Percentiles rank a stretch among this genome's conserved stretches.
phyloP scores from a whole-genome alignment of 2,113 vertebrate species.

The Rhea americana region DNA sequence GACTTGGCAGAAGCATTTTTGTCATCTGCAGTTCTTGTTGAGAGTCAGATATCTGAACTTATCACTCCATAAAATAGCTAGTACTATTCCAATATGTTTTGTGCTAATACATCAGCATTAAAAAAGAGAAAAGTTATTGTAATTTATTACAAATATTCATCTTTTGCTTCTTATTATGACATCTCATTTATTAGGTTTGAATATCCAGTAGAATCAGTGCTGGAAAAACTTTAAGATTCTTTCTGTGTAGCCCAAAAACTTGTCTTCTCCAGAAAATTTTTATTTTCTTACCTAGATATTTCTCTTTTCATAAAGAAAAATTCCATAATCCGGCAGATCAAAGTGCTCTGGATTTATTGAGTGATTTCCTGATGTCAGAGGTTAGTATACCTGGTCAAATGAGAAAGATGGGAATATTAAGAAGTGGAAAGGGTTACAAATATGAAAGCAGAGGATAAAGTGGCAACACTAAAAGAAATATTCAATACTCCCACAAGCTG shows the following conservation, averaged over 20 bases:
- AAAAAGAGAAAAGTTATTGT: background rate
- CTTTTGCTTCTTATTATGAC: background rate
- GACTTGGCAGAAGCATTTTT: background rate
- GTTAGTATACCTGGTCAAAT: slow-evolving; percentile 45
- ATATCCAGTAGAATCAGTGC: background rate
- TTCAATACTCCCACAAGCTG: background rate
- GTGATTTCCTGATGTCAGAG: slow-evolving; percentile 48
- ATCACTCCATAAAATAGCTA: background rate
- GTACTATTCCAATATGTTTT: background rate
- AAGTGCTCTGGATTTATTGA: slow-evolving; percentile 44
- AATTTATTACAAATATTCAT: background rate
- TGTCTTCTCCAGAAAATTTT: slow-evolving; percentile 3
- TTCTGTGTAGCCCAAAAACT: background rate
- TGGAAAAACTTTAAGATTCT: slow-evolving; percentile 17
- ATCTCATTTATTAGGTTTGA: background rate
- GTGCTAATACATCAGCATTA: background rate
- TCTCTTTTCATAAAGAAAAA: slow-evolving; percentile 54
- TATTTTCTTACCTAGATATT: slow-evolving; percentile 55
- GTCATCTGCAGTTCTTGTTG: background rate
- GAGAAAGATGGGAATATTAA: background rate
- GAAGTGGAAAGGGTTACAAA: slow-evolving; percentile 57
- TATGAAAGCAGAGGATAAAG: slow-evolving; percentile 44
- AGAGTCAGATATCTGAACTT: background rate
- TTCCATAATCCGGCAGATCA: slow-evolving; percentile 54
- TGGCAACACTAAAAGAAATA: background rate